These are phyloP conservation scores for Cyclophora punctaria DNA, from an alignment of 2,888 invertebrate species.

Conservation along the genomic window DNA sequence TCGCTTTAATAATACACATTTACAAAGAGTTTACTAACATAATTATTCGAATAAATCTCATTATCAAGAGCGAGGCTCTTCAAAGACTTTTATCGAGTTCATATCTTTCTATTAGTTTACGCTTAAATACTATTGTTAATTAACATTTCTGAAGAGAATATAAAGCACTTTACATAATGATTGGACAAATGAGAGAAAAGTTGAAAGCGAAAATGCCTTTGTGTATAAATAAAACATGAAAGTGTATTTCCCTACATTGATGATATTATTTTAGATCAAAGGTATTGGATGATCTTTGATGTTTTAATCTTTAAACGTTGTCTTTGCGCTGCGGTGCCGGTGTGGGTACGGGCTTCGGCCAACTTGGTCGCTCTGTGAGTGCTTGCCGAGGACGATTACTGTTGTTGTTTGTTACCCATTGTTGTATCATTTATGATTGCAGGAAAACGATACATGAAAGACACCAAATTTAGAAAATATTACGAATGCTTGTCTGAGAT, in stretches of 20 bases:
- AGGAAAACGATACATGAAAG: too few species aligned
- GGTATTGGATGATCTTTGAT: slow-evolving; percentile 58
- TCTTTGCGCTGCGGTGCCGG: slow-evolving; percentile 39
- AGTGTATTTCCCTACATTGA: slow-evolving; percentile 53
- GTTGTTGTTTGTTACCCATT: too few species aligned
- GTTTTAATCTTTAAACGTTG: slow-evolving; percentile 61
- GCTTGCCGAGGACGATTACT: too few species aligned
- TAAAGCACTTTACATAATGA: too few species aligned
- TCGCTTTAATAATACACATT: slow-evolving; percentile 23
- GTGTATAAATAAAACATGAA: slow-evolving; percentile 22
- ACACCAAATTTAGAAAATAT: too few species aligned
- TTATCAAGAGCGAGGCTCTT: background rate
- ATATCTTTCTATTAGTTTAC: background rate
- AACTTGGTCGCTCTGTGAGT: background rate
- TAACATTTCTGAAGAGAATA: too few species aligned
- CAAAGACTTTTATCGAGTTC: slow-evolving; percentile 2
- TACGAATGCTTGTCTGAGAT: too few species aligned
- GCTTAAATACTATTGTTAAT: too few species aligned
- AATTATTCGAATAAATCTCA: slow-evolving; percentile 16
- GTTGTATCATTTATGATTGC: too few species aligned
- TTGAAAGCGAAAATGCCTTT: slow-evolving; percentile 6
- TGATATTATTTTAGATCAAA: slow-evolving; percentile 61
- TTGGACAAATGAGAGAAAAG: too few species aligned
- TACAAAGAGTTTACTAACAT: slow-evolving; percentile 24
- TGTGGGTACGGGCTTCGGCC: slow-evolving; percentile 35